Base-by-base conservation (phyloP, 2,113 vertebrate genomes). In the Heloderma charlesbogerti region DNA sequence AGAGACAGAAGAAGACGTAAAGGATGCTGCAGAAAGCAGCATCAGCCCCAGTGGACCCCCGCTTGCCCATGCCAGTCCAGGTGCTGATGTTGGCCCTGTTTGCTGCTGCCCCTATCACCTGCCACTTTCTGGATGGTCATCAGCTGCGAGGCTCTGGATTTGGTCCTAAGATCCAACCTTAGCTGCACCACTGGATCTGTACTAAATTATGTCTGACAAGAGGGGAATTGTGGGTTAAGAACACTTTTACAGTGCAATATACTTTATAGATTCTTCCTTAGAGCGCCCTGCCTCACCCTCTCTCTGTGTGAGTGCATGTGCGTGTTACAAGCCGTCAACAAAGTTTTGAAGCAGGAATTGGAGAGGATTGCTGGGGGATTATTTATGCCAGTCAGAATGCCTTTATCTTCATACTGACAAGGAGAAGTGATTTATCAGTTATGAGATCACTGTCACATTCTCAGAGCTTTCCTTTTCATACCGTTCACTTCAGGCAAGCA, bases 401-500 rank as follows among this genome's bases (percentile, higher is more conserved):
- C 72, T 78, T 83, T 2, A 48, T 60, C 79, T 31, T 84, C 91
- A 18, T 88, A 10, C 72, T 57, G 22, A 22, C 27, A 85, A 18
- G 6, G 57, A 60, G 67, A 43, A 89, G 87, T 51, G 57, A 37
- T 34, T 88, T 15, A 37, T 79, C 40, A 40, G 6, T 6, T 86
- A 90, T 89, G 83, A 22, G 77, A 92, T 22, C 1, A 0, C 6
- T 0, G 43, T 91, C 69, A 18, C 29, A 72, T 34, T 57, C 40
- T 91, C 1, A 0, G 31, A 91, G 54, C 15, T 88, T 67, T 1
- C n/a, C 57, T 94, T 87, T 45, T 54, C 86, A 37, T 89, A 34
- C 37, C 0, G 71, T 20, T 88, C 69, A 18, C 87, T 93, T 94
- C 63, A 91, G 92, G 86, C 48, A 6, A 34, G 51, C 45, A 22